phyloP scores from a whole-genome alignment of 1,140 invertebrate species.

The Thaumetopoea pityocampa region DNA sequence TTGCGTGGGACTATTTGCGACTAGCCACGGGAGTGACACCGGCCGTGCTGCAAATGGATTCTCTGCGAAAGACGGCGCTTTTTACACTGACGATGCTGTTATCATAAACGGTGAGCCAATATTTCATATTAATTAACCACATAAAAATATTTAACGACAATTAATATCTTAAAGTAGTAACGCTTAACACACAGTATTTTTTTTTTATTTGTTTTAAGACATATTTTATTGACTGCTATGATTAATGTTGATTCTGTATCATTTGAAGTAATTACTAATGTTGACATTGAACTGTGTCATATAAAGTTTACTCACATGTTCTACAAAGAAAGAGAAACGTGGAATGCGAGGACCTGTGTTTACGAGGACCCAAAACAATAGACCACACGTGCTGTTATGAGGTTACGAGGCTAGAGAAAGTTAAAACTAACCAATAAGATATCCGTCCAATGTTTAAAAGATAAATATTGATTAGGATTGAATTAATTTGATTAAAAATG shows the following conservation, averaged over 20 bases:
- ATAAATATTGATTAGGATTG: conserved; percentile 27
- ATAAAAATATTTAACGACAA: too few species aligned
- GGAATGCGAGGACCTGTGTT: conserved; percentile 34
- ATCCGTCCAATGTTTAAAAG: conserved; percentile 29
- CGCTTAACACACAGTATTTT: too few species aligned
- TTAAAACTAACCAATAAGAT: conserved; percentile 54
- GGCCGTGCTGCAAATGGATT: conserved; percentile 38
- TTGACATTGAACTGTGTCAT: conserved; percentile 4
- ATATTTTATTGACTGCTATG: too few species aligned
- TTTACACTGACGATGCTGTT: conserved; percentile 61
- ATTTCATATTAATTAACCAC: too few species aligned
- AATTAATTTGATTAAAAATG: conserved; percentile 4
- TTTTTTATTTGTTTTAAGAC: too few species aligned
- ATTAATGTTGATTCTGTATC: too few species aligned
- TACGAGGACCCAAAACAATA: conserved; percentile 57
- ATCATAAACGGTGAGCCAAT: conserved; percentile 54
- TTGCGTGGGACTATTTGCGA: conserved; percentile 33
- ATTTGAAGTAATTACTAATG: too few species aligned
- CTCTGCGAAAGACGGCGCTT: conserved; percentile 47
- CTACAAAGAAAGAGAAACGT: conserved; percentile 10
- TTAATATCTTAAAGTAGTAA: too few species aligned
- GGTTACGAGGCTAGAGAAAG: conserved; percentile 74
- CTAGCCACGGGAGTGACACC: conserved; percentile 37
- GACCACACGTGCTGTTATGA: conserved; percentile 41
- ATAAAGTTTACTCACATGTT: conserved; percentile 10